Evolutionary conservation across 1,140 invertebrate species (phyloP).

Genomic region (Hestina assimilis): DNA sequence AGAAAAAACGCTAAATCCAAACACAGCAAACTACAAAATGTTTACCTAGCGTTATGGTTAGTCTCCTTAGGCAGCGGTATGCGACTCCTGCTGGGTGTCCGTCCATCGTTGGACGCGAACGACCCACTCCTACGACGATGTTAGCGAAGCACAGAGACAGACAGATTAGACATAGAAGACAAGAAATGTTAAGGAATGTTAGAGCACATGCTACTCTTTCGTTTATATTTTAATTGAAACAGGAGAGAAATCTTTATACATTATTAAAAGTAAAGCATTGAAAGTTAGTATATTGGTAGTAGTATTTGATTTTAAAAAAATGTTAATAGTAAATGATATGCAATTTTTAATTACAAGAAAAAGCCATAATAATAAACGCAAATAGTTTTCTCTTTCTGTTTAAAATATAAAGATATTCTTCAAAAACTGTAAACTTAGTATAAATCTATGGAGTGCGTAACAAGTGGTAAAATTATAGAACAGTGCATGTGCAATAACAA

Average conservation of each 20-base stretch:
- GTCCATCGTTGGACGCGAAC: slow-evolving; percentile 69
- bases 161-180: slow-evolving; percentile 62
- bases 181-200: slow-evolving; percentile 41
- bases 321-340: too few species aligned
- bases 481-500: slow-evolving; percentile 43
- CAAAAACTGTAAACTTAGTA: background rate
- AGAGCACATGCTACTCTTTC: slow-evolving; percentile 48
- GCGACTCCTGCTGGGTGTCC: slow-evolving; percentile 68
- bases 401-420: background rate
- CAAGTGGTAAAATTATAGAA: slow-evolving; percentile 7
- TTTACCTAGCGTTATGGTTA: slow-evolving; percentile 75
- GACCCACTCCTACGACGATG: slow-evolving; percentile 70
- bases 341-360: background rate
- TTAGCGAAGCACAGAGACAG: slow-evolving; percentile 68
- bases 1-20: slow-evolving; percentile 18
- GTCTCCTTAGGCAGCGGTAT: slow-evolving; percentile 72
- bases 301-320: too few species aligned
- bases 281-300: too few species aligned
- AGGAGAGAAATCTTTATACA: background rate
- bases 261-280: background rate
- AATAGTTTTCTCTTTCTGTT: background rate
- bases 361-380: background rate
- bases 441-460: slow-evolving; percentile 1
- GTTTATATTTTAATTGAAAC: background rate
- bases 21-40: slow-evolving; percentile 32